Evolutionary conservation across 2,113 vertebrate species (phyloP), one percentile per base, ranked within the genome.

Genomic region (Fulmarus glacialis): DNA sequence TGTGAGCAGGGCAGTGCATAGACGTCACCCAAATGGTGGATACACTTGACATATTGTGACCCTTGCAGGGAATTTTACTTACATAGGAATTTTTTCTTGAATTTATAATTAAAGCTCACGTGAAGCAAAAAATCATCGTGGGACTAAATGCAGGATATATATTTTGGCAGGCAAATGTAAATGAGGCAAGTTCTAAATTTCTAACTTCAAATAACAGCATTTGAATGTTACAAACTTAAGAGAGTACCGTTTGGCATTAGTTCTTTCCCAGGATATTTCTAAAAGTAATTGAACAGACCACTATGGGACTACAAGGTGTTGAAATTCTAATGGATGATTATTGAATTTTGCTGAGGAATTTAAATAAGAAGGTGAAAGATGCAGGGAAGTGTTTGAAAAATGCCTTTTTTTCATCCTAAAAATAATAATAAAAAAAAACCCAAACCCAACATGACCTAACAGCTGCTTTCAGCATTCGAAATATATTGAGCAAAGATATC

Each of bases 91-190:
- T 94, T 96, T 87, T 17, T 8, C 42, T 89, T 74, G 40, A 79
- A 77, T 92, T 81, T 63, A 21, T 84, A 62, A 82, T 90, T 93
- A 79, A 75, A 90, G 34, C 10, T 85, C 19, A 79, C 73, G 30
- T 64, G 52, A 93, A 89, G 15, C 15, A 89, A 85, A 89, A 92
- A 72, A 56, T 79, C 32, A 11, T 87, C 21, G 15, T 50, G 71
- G 36, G 53, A 82, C 73, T 66, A 66, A 89, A 81, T 38, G 11
- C n/a, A 86, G 71, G 32, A 59, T 95, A 82, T 93, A 15, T 91
- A 45, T 91, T 85, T 96, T 96, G 92, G 87, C 94, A 97, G 80
- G 36, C 45, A 55, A 66, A 47, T 59, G 4, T 68, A 81, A 89
- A 88, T 87, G 56, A 91, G 67, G 45, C 70, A 92, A 81, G 59